Base-by-base conservation (phyloP, 2,888 invertebrate species). In the Ophion ellenae region DNA sequence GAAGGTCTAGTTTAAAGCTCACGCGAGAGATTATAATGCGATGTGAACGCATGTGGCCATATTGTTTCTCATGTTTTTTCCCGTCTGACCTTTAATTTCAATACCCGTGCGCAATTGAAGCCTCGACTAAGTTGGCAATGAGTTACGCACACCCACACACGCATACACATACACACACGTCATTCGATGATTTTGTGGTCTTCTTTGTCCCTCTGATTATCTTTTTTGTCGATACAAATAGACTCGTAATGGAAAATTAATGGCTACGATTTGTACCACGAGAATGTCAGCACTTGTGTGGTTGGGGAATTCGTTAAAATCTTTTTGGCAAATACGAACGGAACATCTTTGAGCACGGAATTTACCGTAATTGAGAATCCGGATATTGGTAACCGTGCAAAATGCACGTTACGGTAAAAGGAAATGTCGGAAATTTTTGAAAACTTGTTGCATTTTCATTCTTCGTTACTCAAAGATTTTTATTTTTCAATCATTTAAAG, bases 1-100 rank as follows among this genome's bases (percentile, higher is more conserved):
- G 90, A 91, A 92, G 91, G 83, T 90, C 87, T 90, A 90, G 85
- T 86, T 86, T 86, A 86, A 81, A 70, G 57, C 86, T 83, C 86
- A 67, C 86, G 86, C 86, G 86, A 86, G 84, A 87, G 88, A 87
- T 69, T 53, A 80, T 81, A 86, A 77, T 67, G 75, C 82, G 79
- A 47, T 81, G 74, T 84, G 73, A 76, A 59, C 81, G 86, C 74
- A 81, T 79, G 80, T 83, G 77, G n/a, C 81, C 66, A 47, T 80
- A 74, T 69, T 40, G 36, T 63, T 78, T 69, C 9, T 40, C 40
- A 40, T 40, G 40, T 40, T 40, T 63, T 47, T 61, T 67, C 32
- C 20, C 9, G 24, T 59, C 36, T 70, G 20, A 14, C 53, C 28
- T 36, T 53, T 24, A n/a, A 59, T 74, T 81, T 36, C n/a, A 59